Evolutionary conservation across 30 jellyfish, hydroid and myxozoan genomes (phyloP).

Genomic region (Nemopilema nomurai): DNA sequence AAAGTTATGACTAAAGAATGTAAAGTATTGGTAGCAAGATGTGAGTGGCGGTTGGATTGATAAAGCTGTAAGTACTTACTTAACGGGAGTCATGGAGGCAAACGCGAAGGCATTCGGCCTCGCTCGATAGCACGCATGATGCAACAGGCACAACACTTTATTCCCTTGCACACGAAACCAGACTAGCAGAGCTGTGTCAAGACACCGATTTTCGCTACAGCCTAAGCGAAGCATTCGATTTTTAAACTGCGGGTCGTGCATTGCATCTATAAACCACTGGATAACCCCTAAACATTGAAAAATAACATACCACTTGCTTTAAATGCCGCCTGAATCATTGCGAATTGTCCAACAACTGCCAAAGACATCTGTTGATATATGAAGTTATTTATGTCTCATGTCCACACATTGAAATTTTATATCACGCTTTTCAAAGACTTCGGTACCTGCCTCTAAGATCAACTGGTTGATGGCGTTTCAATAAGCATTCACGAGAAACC

Average conservation of each 20-base stretch:
- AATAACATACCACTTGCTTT: conserved; percentile 29
- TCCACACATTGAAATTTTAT: not conserved
- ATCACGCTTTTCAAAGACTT: not conserved
- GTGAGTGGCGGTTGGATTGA: no score
- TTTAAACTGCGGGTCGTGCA: not conserved
- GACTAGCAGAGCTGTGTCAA: no score
- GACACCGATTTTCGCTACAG: not conserved
- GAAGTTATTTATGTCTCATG: not conserved
- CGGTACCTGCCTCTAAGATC: conserved; percentile 55
- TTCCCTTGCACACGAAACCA: no score
- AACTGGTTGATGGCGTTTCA: conserved; percentile 27
- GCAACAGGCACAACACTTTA: no score
- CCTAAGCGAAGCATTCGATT: not conserved
- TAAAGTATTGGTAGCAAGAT: no score
- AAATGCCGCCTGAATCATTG: conserved; percentile 25
- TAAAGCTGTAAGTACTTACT: no score
- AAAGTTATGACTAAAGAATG: no score
- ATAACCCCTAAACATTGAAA: no score
- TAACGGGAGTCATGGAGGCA: no score
- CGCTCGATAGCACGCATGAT: no score
- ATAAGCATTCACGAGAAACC: not conserved
- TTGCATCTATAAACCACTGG: not conserved
- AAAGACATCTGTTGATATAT: not conserved
- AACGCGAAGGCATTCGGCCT: no score
- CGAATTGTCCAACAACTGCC: not conserved